phyloP scores from a whole-genome alignment of 2,888 invertebrate species.

The Atethmia centrago region DNA sequence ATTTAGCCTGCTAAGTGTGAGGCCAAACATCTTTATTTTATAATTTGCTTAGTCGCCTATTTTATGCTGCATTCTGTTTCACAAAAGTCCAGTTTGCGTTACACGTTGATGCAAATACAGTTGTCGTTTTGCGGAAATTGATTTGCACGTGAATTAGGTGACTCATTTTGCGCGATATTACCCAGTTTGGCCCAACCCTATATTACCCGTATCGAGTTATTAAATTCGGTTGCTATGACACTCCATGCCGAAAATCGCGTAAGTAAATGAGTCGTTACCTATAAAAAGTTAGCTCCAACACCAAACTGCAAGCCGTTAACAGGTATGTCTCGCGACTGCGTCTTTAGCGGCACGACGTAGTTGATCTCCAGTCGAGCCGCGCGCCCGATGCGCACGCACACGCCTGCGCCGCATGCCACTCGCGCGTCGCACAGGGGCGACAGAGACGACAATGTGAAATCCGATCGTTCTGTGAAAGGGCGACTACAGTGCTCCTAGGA shows the following conservation, averaged over 20 bases:
- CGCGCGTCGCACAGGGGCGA: slow-evolving; percentile 90
- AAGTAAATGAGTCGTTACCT: slow-evolving; percentile 11
- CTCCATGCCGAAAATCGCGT: background rate
- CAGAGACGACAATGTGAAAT: slow-evolving; percentile 70
- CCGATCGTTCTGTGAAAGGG: slow-evolving; percentile 77
- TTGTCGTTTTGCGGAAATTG: too few species aligned
- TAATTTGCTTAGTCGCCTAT: too few species aligned
- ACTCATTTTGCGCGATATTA: too few species aligned
- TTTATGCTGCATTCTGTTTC: too few species aligned
- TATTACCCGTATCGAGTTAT: too few species aligned
- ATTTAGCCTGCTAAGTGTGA: too few species aligned
- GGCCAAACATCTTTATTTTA: too few species aligned
- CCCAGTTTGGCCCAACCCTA: too few species aligned
- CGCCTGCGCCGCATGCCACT: slow-evolving; percentile 92
- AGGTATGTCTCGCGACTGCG: slow-evolving; percentile 91
- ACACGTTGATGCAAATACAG: too few species aligned
- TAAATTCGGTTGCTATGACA: too few species aligned
- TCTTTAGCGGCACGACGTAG: slow-evolving; percentile 94
- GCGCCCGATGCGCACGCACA: slow-evolving; percentile 92
- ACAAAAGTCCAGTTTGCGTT: too few species aligned
- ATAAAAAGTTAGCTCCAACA: slow-evolving; percentile 94
- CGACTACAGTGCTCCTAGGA: background rate
- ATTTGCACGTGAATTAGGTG: too few species aligned
- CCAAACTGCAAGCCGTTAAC: slow-evolving; percentile 95
- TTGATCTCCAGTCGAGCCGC: slow-evolving; percentile 98